Conservation (phyloP, 2,888 invertebrate species). For the Scaptodrosophila latifasciaeformis region DNA sequence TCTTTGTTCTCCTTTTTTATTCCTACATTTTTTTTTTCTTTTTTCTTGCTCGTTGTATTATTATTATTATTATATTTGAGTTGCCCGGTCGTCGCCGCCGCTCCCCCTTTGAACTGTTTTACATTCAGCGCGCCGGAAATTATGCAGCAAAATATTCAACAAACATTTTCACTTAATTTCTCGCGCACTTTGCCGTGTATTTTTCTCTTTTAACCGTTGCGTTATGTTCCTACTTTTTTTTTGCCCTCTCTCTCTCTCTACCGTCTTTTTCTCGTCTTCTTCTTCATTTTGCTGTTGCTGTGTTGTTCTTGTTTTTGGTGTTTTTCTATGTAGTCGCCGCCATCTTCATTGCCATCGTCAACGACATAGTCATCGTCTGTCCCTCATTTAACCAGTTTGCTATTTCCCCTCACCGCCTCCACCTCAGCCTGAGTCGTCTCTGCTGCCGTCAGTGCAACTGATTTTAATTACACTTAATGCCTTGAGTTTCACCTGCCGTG, state of each 20-base stretch:
- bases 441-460: conserved; percentile 19
- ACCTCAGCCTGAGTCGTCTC: too few species aligned
- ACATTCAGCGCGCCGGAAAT: conserved; percentile 12
- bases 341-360: not conserved
- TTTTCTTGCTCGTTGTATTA: too few species aligned
- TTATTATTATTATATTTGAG: too few species aligned
- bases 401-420: not conserved
- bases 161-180: conserved; percentile 35
- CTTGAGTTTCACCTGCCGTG: not conserved
- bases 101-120: conserved; percentile 6
- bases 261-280: not conserved
- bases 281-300: conserved; percentile 8
- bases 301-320: conserved; percentile 22
- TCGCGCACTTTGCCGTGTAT: not conserved
- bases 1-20: too few species aligned
- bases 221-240: not conserved
- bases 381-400: not conserved
- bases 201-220: not conserved
- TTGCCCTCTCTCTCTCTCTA: not conserved
- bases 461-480: conserved; percentile 43
- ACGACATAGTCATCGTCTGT: not conserved
- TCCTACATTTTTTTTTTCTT: too few species aligned
- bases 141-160: conserved; percentile 8
- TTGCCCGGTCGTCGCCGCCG: too few species aligned
- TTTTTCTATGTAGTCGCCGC: conserved; percentile 16